Percentiles rank a stretch among this genome's conserved stretches.
phyloP scores from a whole-genome alignment of 2,888 invertebrate genomes.

The Penaeus monodon region DNA sequence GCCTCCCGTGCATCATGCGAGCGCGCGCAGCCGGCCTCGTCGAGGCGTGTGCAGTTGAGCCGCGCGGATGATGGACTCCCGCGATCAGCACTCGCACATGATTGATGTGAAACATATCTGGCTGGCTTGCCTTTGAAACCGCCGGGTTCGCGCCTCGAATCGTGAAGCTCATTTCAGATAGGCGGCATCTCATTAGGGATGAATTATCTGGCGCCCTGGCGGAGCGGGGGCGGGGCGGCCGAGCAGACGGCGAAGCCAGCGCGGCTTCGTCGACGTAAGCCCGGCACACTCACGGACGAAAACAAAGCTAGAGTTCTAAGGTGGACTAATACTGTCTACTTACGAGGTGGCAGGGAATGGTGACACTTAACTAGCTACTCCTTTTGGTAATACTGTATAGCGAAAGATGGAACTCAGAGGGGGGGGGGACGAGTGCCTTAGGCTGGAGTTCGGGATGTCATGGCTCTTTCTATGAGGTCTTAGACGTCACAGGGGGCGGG shows the following conservation, averaged over 20 bases:
- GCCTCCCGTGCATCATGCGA: no score
- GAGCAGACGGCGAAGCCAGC: background rate
- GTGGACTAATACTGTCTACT: no score
- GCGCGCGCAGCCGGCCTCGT: no score
- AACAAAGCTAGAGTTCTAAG: background rate
- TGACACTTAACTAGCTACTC: no score
- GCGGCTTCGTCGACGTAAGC: background rate
- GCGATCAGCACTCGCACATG: conserved; percentile 47
- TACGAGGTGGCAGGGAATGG: no score
- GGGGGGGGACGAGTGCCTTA: no score
- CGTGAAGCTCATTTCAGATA: conserved; percentile 60
- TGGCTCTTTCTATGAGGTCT: background rate
- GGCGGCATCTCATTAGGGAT: conserved; percentile 55
- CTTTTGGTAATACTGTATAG: no score
- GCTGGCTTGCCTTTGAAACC: conserved; percentile 54
- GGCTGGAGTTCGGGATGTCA: background rate
- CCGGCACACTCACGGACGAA: background rate
- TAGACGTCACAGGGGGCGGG: background rate
- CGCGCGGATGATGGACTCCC: conserved; percentile 17
- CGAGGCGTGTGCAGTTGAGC: background rate
- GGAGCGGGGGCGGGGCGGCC: background rate
- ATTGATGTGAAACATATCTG: conserved; percentile 57
- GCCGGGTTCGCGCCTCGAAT: conserved; percentile 45
- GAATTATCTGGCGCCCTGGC: conserved; percentile 38
- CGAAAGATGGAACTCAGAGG: no score